Percentiles rank a stretch among this genome's conserved stretches.
These are phyloP conservation scores for Agriopis marginaria DNA, from an alignment of 2,888 invertebrate species.

Conservation along the genomic window DNA sequence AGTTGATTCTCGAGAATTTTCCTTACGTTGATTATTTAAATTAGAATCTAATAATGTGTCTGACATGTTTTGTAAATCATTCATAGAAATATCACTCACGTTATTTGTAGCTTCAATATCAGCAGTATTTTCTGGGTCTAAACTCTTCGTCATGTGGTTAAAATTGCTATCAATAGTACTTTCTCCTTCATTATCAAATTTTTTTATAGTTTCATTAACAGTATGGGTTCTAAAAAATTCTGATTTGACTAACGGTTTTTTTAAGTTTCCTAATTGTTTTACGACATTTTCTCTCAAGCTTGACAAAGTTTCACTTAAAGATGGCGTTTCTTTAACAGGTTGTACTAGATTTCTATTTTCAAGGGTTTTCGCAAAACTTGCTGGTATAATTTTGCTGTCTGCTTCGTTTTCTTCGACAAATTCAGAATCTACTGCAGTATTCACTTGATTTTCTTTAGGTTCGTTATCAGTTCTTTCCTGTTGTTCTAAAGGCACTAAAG, in stretches of 20 bases:
- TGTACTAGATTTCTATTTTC: conserved; percentile 1
- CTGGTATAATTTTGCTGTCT: conserved; percentile 10
- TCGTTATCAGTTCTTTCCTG: not conserved
- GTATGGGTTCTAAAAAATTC: not conserved
- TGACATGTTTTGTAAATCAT: conserved; percentile 70
- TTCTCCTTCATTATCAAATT: not conserved
- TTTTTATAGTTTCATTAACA: not conserved
- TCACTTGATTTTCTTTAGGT: conserved; percentile 13
- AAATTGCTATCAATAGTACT: not conserved
- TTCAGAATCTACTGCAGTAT: conserved; percentile 18
- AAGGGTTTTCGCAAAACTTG: not conserved
- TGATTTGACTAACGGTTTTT: conserved; percentile 4
- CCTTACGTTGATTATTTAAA: conserved; percentile 20
- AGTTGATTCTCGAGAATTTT: conserved; percentile 16
- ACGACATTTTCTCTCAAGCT: conserved; percentile 54
- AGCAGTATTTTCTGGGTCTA: conserved; percentile 10
- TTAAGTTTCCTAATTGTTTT: conserved; percentile 53
- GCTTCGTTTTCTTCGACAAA: conserved; percentile 24
- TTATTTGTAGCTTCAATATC: conserved; percentile 15
- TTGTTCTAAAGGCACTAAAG: not conserved
- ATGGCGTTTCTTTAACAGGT: conserved; percentile 9
- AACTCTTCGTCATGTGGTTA: not conserved
- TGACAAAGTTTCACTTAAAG: conserved; percentile 44
- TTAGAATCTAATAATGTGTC: conserved; percentile 59
- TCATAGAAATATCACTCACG: conserved; percentile 43